phyloP scores from a whole-genome alignment of 1,140 invertebrate species.

The Zelostemma sp. region DNA sequence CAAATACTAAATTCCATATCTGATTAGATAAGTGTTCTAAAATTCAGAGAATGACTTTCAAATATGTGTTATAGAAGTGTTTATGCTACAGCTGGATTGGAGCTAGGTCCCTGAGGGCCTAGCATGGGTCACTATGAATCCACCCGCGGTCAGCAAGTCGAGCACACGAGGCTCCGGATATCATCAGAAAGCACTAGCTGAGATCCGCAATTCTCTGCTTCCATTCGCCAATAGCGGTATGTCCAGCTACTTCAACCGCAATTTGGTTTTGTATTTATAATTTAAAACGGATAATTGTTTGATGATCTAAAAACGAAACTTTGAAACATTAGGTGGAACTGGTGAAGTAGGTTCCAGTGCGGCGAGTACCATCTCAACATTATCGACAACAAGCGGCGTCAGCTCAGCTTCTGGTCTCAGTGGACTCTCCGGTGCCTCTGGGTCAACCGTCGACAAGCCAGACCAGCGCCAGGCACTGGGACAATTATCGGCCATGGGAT shows the following conservation, averaged over 20 bases:
- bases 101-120: slow-evolving; percentile 71
- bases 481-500: slow-evolving; percentile 76
- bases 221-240: slow-evolving; percentile 83
- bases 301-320: too few relatives aligned
- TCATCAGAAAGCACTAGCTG: slow-evolving; percentile 88
- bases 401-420: slow-evolving; percentile 77
- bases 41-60: not conserved
- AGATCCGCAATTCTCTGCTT: slow-evolving; percentile 87
- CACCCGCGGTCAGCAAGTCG: slow-evolving; percentile 74
- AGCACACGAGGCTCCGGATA: slow-evolving; percentile 84
- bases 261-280: too few relatives aligned
- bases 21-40: not conserved
- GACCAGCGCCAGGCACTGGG: slow-evolving; percentile 72
- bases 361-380: slow-evolving; percentile 80
- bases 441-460: slow-evolving; percentile 64
- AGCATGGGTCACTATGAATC: slow-evolving; percentile 83
- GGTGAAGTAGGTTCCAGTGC: slow-evolving; percentile 79
- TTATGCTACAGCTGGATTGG: slow-evolving; percentile 70
- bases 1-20: too few relatives aligned
- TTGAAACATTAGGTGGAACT: slow-evolving; percentile 58
- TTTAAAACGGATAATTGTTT: too few relatives aligned
- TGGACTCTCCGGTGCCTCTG: slow-evolving; percentile 71
- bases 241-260: too few relatives aligned
- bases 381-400: slow-evolving; percentile 77
- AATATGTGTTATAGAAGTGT: slow-evolving; percentile 46